Percentiles rank a stretch among this genome's conserved stretches.
phyloP scores from a whole-genome alignment of 1,140 invertebrate species.

The Hermatobates lingyangjiaoensis region DNA sequence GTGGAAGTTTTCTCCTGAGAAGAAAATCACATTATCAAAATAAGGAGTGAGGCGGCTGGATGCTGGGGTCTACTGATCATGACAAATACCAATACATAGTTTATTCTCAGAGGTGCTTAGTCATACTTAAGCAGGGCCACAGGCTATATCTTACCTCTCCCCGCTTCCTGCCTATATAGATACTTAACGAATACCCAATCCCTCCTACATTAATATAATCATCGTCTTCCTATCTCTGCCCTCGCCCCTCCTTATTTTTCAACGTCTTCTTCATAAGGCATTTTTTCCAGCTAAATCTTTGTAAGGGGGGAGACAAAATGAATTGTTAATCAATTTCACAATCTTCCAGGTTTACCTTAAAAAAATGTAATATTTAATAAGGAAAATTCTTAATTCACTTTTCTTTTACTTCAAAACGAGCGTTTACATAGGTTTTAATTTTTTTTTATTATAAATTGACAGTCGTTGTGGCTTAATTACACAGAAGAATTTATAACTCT shows the following conservation, averaged over 20 bases:
- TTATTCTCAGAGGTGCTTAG: constrained; percentile 1
- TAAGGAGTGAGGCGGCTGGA: background rate
- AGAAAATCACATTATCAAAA: constrained; percentile 1
- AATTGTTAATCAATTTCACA: too few species aligned
- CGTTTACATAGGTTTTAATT: too few species aligned
- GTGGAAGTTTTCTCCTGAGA: background rate
- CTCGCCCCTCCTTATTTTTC: background rate
- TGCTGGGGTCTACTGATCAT: too few species aligned
- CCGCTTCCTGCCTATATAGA: background rate
- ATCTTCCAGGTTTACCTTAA: too few species aligned
- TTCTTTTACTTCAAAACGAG: too few species aligned
- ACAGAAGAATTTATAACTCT: too few species aligned
- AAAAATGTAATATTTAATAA: too few species aligned
- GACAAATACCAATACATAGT: constrained; percentile 2
- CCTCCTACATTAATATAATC: constrained; percentile 2
- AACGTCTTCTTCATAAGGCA: background rate
- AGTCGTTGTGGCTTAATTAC: too few species aligned
- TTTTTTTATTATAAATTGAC: too few species aligned
- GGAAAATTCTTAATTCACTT: too few species aligned
- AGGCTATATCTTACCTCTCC: background rate
- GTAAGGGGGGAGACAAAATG: background rate
- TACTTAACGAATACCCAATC: constrained; percentile 1
- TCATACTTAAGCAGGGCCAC: background rate
- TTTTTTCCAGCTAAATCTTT: constrained; percentile 1
- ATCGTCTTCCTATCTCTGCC: too few species aligned